phyloP scores from a whole-genome alignment of 2,797 vertebrate genomes.

The Periparus ater region DNA sequence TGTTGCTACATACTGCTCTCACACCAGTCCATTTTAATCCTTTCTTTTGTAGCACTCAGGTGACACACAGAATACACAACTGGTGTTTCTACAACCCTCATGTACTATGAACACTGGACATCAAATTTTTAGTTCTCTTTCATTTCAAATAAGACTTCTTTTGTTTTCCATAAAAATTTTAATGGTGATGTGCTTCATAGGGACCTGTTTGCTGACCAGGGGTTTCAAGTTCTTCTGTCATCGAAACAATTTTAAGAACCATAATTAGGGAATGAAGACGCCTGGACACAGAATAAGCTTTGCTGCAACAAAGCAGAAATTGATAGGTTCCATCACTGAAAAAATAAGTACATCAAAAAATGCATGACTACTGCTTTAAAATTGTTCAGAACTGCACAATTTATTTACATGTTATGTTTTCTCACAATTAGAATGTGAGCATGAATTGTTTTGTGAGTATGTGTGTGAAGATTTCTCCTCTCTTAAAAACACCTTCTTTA shows the following conservation, averaged over 20 bases:
- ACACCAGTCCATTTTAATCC: background rate
- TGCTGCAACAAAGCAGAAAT: background rate
- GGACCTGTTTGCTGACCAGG: background rate
- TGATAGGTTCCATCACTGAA: background rate
- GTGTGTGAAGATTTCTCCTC: background rate
- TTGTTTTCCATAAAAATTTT: background rate
- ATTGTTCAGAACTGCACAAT: background rate
- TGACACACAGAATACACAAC: background rate
- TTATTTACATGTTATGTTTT: background rate
- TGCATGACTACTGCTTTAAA: background rate
- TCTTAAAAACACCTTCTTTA: background rate
- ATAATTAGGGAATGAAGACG: background rate
- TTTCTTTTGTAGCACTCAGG: background rate
- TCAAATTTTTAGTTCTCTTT: background rate
- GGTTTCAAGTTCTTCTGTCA: background rate
- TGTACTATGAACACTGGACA: background rate
- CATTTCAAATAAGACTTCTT: background rate
- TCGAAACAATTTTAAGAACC: background rate
- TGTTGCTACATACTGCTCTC: background rate
- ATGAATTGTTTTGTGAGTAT: background rate
- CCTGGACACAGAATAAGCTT: background rate
- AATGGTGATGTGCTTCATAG: accelerated
- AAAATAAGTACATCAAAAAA: background rate
- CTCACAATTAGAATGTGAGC: background rate
- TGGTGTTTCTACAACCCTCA: background rate